Evolutionary conservation across 1,140 invertebrate genomes (phyloP), one percentile per base, ranked within the genome.

Genomic region (Steinernema khuongi): DNA sequence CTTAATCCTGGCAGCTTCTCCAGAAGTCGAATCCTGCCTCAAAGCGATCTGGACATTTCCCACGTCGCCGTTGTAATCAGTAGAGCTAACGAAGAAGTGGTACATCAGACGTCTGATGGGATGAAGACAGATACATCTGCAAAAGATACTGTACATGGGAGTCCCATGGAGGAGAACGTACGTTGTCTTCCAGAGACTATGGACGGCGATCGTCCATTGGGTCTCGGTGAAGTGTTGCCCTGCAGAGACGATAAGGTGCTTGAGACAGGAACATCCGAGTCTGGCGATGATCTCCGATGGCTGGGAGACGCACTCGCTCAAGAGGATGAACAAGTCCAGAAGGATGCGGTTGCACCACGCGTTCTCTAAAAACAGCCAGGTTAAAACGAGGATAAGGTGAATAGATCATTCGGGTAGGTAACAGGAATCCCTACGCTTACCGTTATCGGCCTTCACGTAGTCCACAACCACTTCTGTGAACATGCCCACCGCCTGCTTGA

Each of bases 391-490:
- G 50, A 17, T n/a, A n/a, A n/a, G n/a, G n/a, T n/a, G n/a, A n/a
- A n/a, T n/a, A n/a, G n/a, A n/a, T n/a, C n/a, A n/a, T n/a, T n/a
- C n/a, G n/a, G n/a, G n/a, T n/a, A n/a, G n/a, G n/a, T n/a, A n/a
- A n/a, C 50, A 60, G 4, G 7, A 22, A 60, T 60, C 26, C 11
- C 19, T n/a, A n/a, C 50, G 26, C 7, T 60, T 17, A 60, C 50
- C 50, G 50, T 60, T 60, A 26, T 60, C 50, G 26, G 50, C 50
- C 22, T 60, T 60, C 11, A 60, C 50, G 50, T 60, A 60, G 26
- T 60, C 50, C 50, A 60, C 50, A 22, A 60, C 22, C 7, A 60
- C 50, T 22, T 60, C 50, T 22, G 50, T 60, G 22, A 60, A 60
- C 50, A 60, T 60, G 4, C 50, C 50, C 14, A 60, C 50, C 11